Conservation (phyloP, 2,113 vertebrate species). For the Melozone crissalis region DNA sequence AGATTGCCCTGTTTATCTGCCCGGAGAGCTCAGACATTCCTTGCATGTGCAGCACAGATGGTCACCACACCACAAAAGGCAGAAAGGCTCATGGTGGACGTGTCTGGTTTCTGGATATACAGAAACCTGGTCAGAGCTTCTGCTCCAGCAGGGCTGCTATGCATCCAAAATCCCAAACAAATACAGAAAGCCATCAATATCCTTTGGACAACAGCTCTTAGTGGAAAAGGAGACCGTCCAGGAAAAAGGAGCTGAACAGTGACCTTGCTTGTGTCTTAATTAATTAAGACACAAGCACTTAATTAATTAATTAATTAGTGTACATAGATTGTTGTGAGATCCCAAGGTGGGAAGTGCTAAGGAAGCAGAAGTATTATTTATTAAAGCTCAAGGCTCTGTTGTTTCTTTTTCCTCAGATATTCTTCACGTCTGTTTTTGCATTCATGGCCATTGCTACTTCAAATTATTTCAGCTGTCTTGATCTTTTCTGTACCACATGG, state of each 20-base stretch:
- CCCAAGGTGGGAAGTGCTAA: neutral
- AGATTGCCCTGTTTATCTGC: constrained; percentile 22
- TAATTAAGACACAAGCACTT: no score
- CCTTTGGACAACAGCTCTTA: neutral
- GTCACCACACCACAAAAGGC: constrained; percentile 28
- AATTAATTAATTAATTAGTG: neutral
- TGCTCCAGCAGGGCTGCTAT: constrained; percentile 24
- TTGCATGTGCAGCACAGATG: constrained; percentile 56
- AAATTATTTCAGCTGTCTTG: constrained; percentile 1
- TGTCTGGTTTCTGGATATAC: constrained; percentile 31
- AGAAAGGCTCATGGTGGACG: neutral
- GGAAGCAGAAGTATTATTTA: neutral
- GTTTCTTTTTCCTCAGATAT: constrained; percentile 12
- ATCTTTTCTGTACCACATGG: constrained; percentile 24
- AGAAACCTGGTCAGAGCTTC: constrained; percentile 15
- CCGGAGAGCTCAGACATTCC: constrained; percentile 32
- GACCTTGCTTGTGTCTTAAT: neutral
- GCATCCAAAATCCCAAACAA: constrained; percentile 10
- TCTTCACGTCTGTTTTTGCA: neutral
- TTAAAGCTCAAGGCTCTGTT: neutral
- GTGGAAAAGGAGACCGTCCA: neutral
- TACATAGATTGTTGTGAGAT: neutral
- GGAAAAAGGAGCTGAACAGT: neutral
- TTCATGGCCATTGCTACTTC: neutral
- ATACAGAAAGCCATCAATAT: neutral